Conservation (phyloP, 1,140 invertebrate species). For the Brachionus paranguensis region DNA sequence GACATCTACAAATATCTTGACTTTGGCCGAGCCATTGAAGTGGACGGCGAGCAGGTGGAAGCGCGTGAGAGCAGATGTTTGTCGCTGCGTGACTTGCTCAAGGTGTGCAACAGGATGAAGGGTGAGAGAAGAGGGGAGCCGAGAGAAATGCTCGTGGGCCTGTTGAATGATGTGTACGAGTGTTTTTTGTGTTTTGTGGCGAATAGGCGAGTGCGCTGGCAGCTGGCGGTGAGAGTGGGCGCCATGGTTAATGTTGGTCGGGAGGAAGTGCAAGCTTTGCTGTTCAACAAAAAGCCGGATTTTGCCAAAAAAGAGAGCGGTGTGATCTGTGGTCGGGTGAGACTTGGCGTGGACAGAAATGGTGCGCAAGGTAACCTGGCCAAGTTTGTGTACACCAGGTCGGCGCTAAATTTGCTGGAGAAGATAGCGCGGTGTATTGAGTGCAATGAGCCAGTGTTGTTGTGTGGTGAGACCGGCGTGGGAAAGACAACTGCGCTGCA, state of each 20-base stretch:
- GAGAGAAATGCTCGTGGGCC: background rate
- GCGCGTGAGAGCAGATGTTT: background rate
- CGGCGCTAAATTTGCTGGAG: background rate
- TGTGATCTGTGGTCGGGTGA: background rate
- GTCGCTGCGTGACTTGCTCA: background rate
- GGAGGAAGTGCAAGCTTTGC: background rate
- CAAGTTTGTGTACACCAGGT: conserved; percentile 23
- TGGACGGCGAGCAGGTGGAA: background rate
- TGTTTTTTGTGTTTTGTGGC: conserved; percentile 4
- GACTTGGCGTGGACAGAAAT: background rate
- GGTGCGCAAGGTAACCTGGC: background rate
- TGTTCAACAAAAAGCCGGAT: background rate
- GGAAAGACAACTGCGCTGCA: conserved; percentile 71
- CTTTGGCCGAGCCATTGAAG: background rate
- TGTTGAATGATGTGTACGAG: conserved; percentile 22
- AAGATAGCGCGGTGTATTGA: conserved; percentile 57
- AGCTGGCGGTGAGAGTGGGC: background rate
- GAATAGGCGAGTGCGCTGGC: background rate
- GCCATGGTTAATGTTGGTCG: background rate
- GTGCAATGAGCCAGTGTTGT: conserved; percentile 85
- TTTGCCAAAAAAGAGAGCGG: background rate
- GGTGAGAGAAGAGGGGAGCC: background rate
- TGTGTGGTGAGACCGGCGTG: conserved; percentile 94
- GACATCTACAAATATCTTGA: background rate
- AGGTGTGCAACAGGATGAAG: conserved; percentile 5